Conservation (phyloP, 2,797 vertebrate species). For the Sparidentex hasta region DNA sequence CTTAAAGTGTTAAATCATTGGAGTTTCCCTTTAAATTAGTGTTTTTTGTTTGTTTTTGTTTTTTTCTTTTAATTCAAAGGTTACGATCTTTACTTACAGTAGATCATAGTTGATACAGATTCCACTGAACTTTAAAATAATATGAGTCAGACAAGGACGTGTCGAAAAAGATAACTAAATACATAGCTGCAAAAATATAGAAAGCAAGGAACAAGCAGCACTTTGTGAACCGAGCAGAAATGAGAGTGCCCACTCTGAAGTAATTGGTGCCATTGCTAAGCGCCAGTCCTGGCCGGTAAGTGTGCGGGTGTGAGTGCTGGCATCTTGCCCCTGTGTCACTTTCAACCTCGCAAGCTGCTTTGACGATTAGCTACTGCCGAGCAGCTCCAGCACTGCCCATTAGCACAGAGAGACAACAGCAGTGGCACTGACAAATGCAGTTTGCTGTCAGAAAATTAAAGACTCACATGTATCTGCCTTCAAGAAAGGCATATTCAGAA, state of each 20-base stretch:
- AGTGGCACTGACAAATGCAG: constrained; percentile 58
- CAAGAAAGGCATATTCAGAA: constrained; percentile 29
- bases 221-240: constrained; percentile 36
- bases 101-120: not conserved
- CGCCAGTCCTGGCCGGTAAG: constrained; percentile 57
- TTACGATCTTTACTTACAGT: not conserved
- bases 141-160: constrained; percentile 3
- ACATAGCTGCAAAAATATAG: not conserved
- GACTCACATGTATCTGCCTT: constrained; percentile 48
- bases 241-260: constrained; percentile 53
- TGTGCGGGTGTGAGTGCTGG: constrained; percentile 67
- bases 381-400: constrained; percentile 62
- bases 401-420: constrained; percentile 58
- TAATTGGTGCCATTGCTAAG: constrained; percentile 58
- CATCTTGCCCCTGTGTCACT: constrained; percentile 71
- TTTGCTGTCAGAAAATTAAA: constrained; percentile 62
- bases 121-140: constrained; percentile 11
- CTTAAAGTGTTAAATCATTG: not conserved
- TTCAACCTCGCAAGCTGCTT: constrained; percentile 72
- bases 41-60: too few relatives aligned
- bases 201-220: constrained; percentile 16
- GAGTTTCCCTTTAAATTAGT: not conserved
- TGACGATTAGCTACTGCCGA: constrained; percentile 65
- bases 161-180: not conserved
- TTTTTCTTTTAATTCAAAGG: not conserved